A percentile compares a stretch with the other conserved stretches of the same genome.
These are phyloP conservation scores for Danionella dracula DNA, from an alignment of 2,797 vertebrate genomes.

Conservation along the genomic window DNA sequence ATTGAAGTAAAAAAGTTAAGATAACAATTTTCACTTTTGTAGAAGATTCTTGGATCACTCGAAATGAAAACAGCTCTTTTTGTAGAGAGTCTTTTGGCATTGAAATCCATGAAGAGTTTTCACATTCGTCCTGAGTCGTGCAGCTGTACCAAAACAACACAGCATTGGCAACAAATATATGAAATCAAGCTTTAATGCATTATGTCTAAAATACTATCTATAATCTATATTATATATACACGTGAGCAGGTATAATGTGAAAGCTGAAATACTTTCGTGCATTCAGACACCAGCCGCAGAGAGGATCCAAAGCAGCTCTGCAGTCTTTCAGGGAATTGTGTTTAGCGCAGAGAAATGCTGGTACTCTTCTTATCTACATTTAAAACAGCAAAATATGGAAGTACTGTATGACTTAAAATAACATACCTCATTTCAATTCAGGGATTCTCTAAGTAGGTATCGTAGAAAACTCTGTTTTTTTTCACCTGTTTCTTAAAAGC, in stretches of 20 bases:
- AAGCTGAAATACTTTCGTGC: constrained; percentile 6
- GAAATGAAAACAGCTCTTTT: constrained; percentile 51
- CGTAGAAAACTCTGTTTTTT: background rate
- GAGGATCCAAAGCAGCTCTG: constrained; percentile 59
- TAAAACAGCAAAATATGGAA: background rate
- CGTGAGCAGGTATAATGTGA: background rate
- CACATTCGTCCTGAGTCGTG: constrained; percentile 54
- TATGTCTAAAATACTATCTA: too few species aligned
- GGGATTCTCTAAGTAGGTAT: too few species aligned
- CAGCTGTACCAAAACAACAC: constrained; percentile 49
- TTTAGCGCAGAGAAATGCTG: constrained; percentile 50
- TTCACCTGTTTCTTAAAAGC: constrained; percentile 56
- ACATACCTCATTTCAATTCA: background rate
- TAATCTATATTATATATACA: background rate
- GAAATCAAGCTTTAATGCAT: too few species aligned
- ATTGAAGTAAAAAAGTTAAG: background rate
- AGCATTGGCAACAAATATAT: too few species aligned
- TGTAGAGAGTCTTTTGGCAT: constrained; percentile 48
- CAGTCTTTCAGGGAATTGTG: constrained; percentile 44
- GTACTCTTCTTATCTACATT: constrained; percentile 53
- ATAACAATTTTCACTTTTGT: constrained; percentile 41
- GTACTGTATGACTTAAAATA: background rate
- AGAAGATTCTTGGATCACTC: background rate
- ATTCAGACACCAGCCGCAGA: constrained; percentile 63
- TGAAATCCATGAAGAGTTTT: constrained; percentile 54